Conservation (phyloP, 2,113 vertebrate genomes). For the Bufo bufo region DNA sequence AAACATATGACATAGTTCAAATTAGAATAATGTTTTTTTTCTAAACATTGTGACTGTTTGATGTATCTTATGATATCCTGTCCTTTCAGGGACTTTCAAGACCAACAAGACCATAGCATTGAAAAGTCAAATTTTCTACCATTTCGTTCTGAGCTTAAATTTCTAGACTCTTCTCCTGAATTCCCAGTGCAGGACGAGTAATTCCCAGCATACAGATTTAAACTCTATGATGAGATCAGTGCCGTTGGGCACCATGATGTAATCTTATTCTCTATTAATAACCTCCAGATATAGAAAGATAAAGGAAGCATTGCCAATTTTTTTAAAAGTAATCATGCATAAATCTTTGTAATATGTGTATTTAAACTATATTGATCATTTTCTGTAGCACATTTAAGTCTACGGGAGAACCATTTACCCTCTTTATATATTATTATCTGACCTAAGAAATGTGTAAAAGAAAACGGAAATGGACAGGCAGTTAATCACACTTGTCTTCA, state of each 20-base stretch:
- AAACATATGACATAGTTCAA: no score
- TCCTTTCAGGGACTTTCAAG: neutral
- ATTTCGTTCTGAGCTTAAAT: neutral
- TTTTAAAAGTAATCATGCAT: constrained; percentile 3
- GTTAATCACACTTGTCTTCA: neutral
- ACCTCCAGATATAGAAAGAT: constrained; percentile 20
- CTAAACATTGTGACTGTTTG: no score
- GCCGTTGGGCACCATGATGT: constrained; percentile 13
- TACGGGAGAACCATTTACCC: neutral
- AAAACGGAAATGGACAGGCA: constrained; percentile 4
- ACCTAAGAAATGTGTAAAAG: neutral
- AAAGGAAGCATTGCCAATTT: neutral
- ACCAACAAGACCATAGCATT: neutral
- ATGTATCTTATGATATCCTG: no score
- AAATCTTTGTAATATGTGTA: neutral
- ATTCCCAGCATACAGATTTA: neutral
- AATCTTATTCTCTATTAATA: constrained; percentile 13
- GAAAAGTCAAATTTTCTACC: neutral
- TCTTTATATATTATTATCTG: neutral
- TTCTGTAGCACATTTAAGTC: neutral
- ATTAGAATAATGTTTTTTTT: no score
- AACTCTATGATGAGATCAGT: constrained; percentile 27
- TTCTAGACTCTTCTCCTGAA: neutral
- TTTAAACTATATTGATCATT: constrained; percentile 13
- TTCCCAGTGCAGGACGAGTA: neutral